Conservation (phyloP, 1,140 invertebrate species). For the Drosophila kurseongensis region DNA sequence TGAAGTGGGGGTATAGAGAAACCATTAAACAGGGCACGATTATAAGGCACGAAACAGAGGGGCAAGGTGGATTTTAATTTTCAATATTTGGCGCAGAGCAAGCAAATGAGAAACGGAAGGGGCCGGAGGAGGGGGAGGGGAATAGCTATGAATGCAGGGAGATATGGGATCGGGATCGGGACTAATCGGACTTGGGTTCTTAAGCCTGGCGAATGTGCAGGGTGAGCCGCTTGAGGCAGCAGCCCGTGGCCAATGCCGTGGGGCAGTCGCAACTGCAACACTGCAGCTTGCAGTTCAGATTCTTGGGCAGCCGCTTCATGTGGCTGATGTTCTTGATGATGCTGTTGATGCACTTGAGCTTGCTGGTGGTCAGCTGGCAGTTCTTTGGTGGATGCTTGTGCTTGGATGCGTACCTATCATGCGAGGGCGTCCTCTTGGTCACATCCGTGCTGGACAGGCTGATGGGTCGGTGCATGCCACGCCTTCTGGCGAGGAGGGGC, state of each 20-base stretch:
- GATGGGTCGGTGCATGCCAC: constrained; percentile 79
- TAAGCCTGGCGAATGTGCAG: constrained; percentile 71
- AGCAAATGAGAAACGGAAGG: constrained; percentile 71
- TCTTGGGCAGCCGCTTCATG: constrained; percentile 70
- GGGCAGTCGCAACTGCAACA: constrained; percentile 68
- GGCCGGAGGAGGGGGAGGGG: neutral
- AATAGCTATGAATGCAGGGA: constrained; percentile 29
- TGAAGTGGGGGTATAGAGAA: constrained; percentile 67
- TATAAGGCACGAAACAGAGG: constrained; percentile 23
- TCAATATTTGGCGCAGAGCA: constrained; percentile 58
- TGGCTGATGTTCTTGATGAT: constrained; percentile 75
- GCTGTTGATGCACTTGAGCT: constrained; percentile 70
- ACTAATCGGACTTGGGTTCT: neutral
- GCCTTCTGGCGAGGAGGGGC: constrained; percentile 86
- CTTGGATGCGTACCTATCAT: constrained; percentile 84
- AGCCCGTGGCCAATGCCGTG: constrained; percentile 48
- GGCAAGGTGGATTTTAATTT: constrained; percentile 19
- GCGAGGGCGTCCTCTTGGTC: constrained; percentile 85
- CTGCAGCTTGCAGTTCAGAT: constrained; percentile 67
- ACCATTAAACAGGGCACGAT: constrained; percentile 66
- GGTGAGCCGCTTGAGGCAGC: constrained; percentile 72
- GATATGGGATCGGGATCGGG: constrained; percentile 8
- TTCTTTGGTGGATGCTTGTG: constrained; percentile 56
- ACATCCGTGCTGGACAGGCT: constrained; percentile 87
- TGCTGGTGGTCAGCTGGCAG: constrained; percentile 46